Evolutionary conservation across 2,797 vertebrate species (phyloP).

Genomic region (Scolopax bukidnonensis): DNA sequence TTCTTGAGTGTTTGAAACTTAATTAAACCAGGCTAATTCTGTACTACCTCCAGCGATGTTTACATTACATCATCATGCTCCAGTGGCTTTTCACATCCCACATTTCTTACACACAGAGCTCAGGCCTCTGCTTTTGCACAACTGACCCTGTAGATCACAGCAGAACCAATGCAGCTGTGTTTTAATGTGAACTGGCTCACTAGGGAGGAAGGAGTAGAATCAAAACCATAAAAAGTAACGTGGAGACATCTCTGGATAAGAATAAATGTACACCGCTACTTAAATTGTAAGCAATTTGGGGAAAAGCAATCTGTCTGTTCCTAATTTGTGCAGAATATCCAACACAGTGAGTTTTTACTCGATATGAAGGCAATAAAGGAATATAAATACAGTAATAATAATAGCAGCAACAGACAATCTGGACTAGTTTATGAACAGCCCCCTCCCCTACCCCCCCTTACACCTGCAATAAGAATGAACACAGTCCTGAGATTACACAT

Average conservation of each 20-base stretch:
- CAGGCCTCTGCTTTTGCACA: background rate
- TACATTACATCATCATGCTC: rapidly evolving
- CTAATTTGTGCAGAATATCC: background rate
- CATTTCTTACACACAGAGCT: background rate
- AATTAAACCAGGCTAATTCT: background rate
- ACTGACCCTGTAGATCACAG: background rate
- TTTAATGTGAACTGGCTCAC: background rate
- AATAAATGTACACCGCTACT: background rate
- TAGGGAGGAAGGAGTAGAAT: background rate
- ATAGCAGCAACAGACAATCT: background rate
- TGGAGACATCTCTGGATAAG: background rate
- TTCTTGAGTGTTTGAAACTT: background rate
- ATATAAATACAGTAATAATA: background rate
- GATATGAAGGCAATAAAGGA: background rate
- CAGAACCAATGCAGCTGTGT: background rate
- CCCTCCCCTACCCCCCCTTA: background rate
- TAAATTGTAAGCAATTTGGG: background rate
- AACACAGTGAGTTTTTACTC: background rate
- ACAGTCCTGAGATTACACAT: background rate
- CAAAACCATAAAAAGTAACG: background rate
- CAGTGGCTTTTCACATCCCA: rapidly evolving
- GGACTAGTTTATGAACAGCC: background rate
- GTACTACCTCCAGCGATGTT: background rate
- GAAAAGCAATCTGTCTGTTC: background rate
- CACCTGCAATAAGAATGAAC: background rate